Evolutionary conservation across 1,140 invertebrate species (phyloP).

Genomic region (Gryllus bimaculatus): DNA sequence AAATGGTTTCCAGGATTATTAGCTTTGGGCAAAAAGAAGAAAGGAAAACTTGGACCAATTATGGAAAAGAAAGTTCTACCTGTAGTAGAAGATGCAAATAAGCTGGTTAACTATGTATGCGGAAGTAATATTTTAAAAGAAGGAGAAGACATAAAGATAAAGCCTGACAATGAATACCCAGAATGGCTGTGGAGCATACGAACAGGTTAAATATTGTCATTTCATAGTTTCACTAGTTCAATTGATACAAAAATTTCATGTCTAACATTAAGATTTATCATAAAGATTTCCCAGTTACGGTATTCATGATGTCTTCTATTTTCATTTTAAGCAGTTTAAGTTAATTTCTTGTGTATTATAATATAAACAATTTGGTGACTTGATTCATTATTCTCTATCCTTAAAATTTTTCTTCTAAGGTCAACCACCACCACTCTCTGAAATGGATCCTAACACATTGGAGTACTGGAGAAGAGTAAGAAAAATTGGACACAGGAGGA

Average conservation of each 20-base stretch:
- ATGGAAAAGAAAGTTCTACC: constrained; percentile 63
- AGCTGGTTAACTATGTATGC: constrained; percentile 71
- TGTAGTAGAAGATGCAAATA: constrained; percentile 77
- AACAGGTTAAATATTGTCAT: constrained; percentile 32
- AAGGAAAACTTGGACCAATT: constrained; percentile 17
- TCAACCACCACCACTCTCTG: constrained; percentile 48
- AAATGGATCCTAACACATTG: constrained; percentile 69
- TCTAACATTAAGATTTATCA: background rate
- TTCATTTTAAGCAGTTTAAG: background rate
- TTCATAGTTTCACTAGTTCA: background rate
- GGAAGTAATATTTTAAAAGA: constrained; percentile 71
- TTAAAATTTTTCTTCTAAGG: constrained; percentile 29
- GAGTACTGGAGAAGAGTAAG: constrained; percentile 68
- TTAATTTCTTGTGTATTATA: background rate
- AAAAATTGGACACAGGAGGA: constrained; percentile 46
- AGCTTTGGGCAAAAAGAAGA: constrained; percentile 13
- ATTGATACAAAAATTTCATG: background rate
- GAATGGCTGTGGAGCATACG: constrained; percentile 82
- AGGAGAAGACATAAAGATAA: constrained; percentile 72
- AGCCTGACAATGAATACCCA: constrained; percentile 81
- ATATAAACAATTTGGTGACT: background rate
- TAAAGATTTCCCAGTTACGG: background rate
- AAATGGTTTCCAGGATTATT: background rate
- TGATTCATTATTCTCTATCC: background rate
- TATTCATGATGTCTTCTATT: background rate